Conservation (phyloP, 2,113 vertebrate species). For the Oceanites oceanicus region DNA sequence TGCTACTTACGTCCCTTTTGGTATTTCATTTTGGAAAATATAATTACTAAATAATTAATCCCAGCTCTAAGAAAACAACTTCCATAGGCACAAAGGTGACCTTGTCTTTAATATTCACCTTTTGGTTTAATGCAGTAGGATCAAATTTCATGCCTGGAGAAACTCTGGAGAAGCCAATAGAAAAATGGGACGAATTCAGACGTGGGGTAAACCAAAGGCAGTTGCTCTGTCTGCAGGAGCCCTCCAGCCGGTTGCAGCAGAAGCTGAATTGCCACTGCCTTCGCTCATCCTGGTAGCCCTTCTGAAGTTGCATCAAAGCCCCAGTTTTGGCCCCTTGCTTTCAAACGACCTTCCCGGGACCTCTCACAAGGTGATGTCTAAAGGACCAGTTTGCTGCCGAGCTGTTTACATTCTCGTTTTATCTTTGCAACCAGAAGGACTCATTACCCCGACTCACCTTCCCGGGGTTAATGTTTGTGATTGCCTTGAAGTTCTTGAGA, state of each 20-base stretch:
- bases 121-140: background rate
- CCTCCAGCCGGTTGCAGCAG: background rate
- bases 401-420: background rate
- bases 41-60: conserved; percentile 69
- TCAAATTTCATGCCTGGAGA: conserved; percentile 1
- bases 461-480: background rate
- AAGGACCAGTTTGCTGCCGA: background rate
- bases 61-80: conserved; percentile 54
- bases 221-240: background rate
- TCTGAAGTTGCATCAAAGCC: background rate
- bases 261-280: background rate
- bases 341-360: background rate
- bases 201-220: background rate
- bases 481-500: background rate
- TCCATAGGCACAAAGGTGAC: conserved; percentile 39
- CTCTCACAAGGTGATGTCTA: background rate
- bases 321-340: background rate
- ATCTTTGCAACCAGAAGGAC: background rate
- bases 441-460: background rate
- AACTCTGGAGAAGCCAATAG: background rate
- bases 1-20: background rate
- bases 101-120: conserved; percentile 50
- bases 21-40: conserved; percentile 38
- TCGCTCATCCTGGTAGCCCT: background rate
- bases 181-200: background rate